Evolutionary conservation across 2,888 invertebrate genomes (phyloP), one percentile per base, ranked within the genome.

Genomic region (Xanthorhoe spadicearia): DNA sequence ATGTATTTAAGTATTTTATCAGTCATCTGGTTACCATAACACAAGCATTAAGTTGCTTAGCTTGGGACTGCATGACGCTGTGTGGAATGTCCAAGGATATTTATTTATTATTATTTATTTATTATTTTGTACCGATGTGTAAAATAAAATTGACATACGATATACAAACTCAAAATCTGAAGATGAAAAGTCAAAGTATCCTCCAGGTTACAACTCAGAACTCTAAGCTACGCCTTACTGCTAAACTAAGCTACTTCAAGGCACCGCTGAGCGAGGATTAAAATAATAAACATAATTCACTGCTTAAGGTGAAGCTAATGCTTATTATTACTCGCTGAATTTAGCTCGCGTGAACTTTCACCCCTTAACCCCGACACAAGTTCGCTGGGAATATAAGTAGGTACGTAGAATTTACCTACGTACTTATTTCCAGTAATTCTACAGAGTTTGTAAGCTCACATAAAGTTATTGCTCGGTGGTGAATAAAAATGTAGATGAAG

Each of bases 211-310:
- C 38, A 13, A 13, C 13, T 43, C 13, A 43, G 38, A 2, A 48
- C 48, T 46, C 46, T 48, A 48, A 48, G 48, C 48, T 17, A 17
- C 48, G 17, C 3, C 15, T 15, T n/a, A 4, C 8, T 10, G 35
- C 35, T 43, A 43, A 13, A 13, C 48, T 13, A 49, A 57, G 54
- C 54, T 38, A 13, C 57, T 57, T 57, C 15, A 13, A 28, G 51
- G 18, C 49, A 58, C 32, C 32, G 13, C 50, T 18, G 32, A 18
- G 38, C 32, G 38, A 28, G 51, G 56, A 56, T 65, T 66, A 61
- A 23, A 51, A 66, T 52, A 56, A 61, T 60, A 60, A 66, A 51
- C 64, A 49, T 54, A 28, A 59, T 50, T 54, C 59, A 58, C 61
- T 15, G 55, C 50, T 49, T 46, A 55, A 63, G 52, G 57, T 61